Evolutionary conservation across 2,888 invertebrate genomes (phyloP).

Genomic region (Pristionchus mayeri): DNA sequence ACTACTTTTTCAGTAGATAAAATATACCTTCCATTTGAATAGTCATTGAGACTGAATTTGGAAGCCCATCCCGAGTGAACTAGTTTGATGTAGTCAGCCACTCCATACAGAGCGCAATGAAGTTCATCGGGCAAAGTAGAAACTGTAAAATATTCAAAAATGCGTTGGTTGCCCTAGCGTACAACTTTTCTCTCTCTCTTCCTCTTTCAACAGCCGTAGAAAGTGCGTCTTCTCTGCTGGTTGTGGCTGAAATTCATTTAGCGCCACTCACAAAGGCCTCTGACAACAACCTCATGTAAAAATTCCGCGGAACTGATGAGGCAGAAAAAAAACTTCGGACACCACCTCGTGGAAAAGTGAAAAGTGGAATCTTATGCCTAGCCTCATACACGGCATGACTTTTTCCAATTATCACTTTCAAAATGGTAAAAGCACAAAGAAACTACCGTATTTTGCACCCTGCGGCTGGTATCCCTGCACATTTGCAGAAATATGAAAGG

Average conservation of each 20-base stretch:
- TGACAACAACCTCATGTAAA: too few species aligned
- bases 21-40: conserved; percentile 19
- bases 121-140: neutral
- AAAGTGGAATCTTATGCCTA: too few species aligned
- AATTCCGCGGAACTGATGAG: too few species aligned
- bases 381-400: too few species aligned
- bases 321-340: too few species aligned
- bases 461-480: too few species aligned
- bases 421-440: too few species aligned
- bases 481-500: too few species aligned
- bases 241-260: conserved; percentile 10
- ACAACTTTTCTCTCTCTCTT: conserved; percentile 29
- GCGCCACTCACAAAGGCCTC: too few species aligned
- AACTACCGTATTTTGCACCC: too few species aligned
- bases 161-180: neutral
- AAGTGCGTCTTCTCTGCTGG: neutral
- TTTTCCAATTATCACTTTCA: too few species aligned
- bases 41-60: conserved; percentile 24
- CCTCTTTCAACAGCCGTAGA: neutral
- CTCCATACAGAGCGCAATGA: neutral
- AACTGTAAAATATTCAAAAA: neutral
- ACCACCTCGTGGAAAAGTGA: too few species aligned
- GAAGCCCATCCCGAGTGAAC: conserved; percentile 15
- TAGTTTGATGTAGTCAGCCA: conserved; percentile 24
- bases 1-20: neutral